These are phyloP conservation scores for Typhlichthys eigenmanni DNA, from an alignment of 2,797 vertebrate species.

Conservation along the genomic window DNA sequence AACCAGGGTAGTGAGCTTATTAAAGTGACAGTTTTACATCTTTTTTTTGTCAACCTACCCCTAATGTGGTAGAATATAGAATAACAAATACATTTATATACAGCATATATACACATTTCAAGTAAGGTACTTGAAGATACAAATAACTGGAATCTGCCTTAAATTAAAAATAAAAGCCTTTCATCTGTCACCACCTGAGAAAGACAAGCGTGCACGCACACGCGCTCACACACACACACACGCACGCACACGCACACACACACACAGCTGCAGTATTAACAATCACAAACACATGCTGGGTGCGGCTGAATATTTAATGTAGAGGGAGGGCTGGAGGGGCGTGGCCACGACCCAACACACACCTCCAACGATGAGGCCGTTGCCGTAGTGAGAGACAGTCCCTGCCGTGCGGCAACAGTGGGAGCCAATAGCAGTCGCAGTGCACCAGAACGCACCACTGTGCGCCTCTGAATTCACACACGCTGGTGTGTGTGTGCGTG, in stretches of 20 bases:
- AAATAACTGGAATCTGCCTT: too few species aligned
- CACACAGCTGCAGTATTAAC: constrained; percentile 28
- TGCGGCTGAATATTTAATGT: constrained; percentile 72
- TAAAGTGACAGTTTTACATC: neutral
- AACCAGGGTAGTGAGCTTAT: neutral
- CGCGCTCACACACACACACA: constrained; percentile 19
- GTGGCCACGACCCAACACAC: constrained; percentile 24
- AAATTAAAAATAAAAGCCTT: neutral
- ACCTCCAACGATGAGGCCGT: neutral
- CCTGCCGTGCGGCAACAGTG: constrained; percentile 62
- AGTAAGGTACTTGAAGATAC: too few species aligned
- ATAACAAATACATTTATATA: too few species aligned
- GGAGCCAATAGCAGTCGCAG: constrained; percentile 69
- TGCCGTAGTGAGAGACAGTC: constrained; percentile 36
- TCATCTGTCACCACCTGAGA: neutral
- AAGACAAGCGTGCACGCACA: neutral
- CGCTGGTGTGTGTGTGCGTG: constrained; percentile 52
- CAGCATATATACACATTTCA: too few species aligned
- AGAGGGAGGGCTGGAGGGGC: constrained; percentile 32
- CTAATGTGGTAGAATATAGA: too few species aligned
- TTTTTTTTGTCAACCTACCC: too few species aligned
- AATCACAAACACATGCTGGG: constrained; percentile 28
- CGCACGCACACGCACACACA: constrained; percentile 24
- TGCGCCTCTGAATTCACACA: constrained; percentile 70
- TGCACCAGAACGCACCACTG: constrained; percentile 63